Percentiles rank a stretch among this genome's conserved stretches.
Evolutionary conservation across 2,113 vertebrate species (phyloP).

Genomic region (Ivindomyrus marchei): DNA sequence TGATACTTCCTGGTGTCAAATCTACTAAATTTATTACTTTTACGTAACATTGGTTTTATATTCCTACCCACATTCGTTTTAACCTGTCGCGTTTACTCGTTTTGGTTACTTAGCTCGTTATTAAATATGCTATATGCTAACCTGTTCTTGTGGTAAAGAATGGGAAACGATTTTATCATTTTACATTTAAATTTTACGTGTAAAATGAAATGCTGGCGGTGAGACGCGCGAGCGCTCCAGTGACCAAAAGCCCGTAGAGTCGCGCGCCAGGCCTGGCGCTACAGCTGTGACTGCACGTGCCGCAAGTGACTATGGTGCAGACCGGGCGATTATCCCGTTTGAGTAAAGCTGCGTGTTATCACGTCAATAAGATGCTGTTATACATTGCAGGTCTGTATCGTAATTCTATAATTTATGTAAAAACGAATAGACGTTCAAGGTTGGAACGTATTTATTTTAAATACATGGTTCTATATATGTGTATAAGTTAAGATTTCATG

Average conservation of each 20-base stretch:
- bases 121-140: neutral
- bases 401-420: neutral
- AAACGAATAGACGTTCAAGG: neutral
- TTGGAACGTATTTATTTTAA: neutral
- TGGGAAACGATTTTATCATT: neutral
- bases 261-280: neutral
- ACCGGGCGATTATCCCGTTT: neutral
- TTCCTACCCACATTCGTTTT: neutral
- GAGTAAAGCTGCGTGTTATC: neutral
- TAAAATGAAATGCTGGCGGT: neutral
- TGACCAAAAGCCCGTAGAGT: neutral
- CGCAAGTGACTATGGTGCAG: neutral
- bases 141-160: neutral
- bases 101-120: neutral
- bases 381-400: neutral
- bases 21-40: neutral
- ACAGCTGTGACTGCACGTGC: neutral
- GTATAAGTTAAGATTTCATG: neutral
- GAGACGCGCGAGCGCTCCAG: neutral
- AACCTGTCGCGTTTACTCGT: neutral
- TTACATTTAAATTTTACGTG: neutral
- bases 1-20: neutral
- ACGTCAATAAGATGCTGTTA: neutral
- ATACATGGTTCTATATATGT: neutral
- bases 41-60: neutral